phyloP scores from a whole-genome alignment of 1,140 invertebrate genomes.

The Amphibalanus amphitrite region DNA sequence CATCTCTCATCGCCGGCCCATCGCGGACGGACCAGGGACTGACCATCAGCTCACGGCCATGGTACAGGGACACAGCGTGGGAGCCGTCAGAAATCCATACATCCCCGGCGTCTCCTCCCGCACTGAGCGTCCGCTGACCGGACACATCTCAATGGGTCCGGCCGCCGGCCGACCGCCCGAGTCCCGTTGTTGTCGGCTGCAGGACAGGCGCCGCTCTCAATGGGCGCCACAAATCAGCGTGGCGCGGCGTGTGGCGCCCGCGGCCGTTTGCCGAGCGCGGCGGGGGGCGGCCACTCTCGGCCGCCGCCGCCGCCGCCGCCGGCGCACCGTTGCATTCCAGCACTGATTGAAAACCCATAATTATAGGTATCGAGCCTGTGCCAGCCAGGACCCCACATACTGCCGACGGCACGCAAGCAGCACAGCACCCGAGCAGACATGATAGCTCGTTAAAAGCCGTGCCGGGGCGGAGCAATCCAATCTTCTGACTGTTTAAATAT shows the following conservation, averaged over 20 bases:
- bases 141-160: too few species aligned
- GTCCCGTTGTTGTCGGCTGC: neutral
- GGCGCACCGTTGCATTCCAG: neutral
- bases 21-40: too few species aligned
- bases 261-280: too few species aligned
- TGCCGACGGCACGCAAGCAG: neutral
- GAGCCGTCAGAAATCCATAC: too few species aligned
- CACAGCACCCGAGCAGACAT: neutral
- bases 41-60: too few species aligned
- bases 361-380: neutral
- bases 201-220: neutral
- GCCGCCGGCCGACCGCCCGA: too few species aligned
- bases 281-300: neutral
- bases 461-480: neutral
- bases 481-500: neutral
- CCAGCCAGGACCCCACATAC: neutral
- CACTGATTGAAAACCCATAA: slow-evolving; percentile 1
- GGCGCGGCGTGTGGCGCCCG: too few species aligned
- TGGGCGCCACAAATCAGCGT: neutral
- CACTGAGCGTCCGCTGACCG: too few species aligned
- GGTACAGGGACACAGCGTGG: too few species aligned
- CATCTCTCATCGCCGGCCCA: too few species aligned
- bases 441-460: neutral
- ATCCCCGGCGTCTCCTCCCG: too few species aligned
- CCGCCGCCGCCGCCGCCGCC: too few species aligned